phyloP scores from a whole-genome alignment of 2,113 vertebrate species.

The Tachysurus fulvidraco region DNA sequence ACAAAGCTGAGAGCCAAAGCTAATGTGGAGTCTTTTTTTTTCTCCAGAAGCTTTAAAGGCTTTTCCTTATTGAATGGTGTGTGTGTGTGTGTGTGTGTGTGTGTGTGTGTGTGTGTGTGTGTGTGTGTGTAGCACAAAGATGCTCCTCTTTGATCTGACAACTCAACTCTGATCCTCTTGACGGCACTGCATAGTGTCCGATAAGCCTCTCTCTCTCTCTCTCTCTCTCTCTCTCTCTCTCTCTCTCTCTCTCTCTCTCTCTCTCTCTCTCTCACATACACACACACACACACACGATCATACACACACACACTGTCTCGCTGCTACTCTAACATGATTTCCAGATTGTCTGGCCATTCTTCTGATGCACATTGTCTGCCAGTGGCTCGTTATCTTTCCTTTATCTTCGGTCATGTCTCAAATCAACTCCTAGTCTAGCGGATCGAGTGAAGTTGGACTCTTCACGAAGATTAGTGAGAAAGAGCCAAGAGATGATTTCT shows the following conservation, averaged over 20 bases:
- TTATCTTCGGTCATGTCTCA: constrained; percentile 21
- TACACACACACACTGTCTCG: not conserved
- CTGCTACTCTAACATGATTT: constrained; percentile 13
- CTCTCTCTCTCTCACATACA: not conserved
- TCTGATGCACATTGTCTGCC: not conserved
- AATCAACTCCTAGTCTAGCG: not conserved
- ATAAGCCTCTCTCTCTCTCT: constrained; percentile 69
- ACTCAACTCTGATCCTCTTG: constrained; percentile 88
- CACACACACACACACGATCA: not conserved
- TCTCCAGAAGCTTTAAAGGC: constrained; percentile 19
- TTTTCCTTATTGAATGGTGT: constrained; percentile 33
- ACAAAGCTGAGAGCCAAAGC: not conserved
- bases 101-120: constrained; percentile 64
- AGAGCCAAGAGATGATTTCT: not conserved
- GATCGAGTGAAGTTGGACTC: constrained; percentile 2
- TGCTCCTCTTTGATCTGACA: constrained; percentile 90
- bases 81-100: constrained; percentile 65
- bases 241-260: constrained; percentile 50
- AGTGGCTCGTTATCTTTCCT: constrained; percentile 14
- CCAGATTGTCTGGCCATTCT: not conserved
- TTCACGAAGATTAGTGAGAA: not conserved
- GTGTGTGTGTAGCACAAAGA: constrained; percentile 69
- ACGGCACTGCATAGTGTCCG: constrained; percentile 85
- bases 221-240: constrained; percentile 22
- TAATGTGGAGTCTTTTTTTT: not conserved